Conservation (phyloP, 2,888 invertebrate species). For the Lasioglossum zephyrum region DNA sequence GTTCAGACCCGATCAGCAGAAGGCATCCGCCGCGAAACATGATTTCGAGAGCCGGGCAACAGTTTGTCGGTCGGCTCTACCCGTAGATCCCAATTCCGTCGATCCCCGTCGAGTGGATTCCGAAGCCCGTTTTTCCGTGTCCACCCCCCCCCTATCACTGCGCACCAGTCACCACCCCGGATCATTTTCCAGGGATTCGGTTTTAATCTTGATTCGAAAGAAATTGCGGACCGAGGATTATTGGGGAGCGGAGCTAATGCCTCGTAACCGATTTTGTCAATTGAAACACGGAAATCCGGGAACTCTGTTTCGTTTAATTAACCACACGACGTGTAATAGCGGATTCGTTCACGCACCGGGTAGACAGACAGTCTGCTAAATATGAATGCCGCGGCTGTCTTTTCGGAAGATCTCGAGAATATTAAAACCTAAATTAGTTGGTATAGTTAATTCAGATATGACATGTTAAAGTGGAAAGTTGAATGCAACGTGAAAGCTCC, state of each 20-base stretch:
- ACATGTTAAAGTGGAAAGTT: background rate
- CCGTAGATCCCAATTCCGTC: slow-evolving; percentile 7
- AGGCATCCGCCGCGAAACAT: slow-evolving; percentile 65
- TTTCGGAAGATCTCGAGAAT: too few relatives aligned
- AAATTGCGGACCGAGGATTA: slow-evolving; percentile 28
- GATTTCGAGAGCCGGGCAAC: slow-evolving; percentile 69
- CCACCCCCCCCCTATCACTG: background rate
- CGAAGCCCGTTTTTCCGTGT: background rate
- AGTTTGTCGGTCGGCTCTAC: slow-evolving; percentile 68
- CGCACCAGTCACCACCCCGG: background rate
- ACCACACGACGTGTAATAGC: background rate
- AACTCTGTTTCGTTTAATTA: background rate
- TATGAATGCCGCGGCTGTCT: too few relatives aligned
- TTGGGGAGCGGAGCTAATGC: background rate
- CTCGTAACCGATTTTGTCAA: background rate
- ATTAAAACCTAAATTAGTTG: too few relatives aligned
- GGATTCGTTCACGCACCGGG: too few relatives aligned
- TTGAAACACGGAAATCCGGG: background rate
- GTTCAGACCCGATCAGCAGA: slow-evolving; percentile 63
- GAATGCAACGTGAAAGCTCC: background rate
- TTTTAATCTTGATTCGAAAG: slow-evolving; percentile 40
- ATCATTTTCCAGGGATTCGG: slow-evolving; percentile 39
- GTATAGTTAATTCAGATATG: background rate
- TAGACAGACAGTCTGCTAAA: too few relatives aligned
- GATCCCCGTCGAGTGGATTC: background rate